Evolutionary conservation across 2,797 vertebrate species (phyloP).

Genomic region (Eurystomus glaucurus): DNA sequence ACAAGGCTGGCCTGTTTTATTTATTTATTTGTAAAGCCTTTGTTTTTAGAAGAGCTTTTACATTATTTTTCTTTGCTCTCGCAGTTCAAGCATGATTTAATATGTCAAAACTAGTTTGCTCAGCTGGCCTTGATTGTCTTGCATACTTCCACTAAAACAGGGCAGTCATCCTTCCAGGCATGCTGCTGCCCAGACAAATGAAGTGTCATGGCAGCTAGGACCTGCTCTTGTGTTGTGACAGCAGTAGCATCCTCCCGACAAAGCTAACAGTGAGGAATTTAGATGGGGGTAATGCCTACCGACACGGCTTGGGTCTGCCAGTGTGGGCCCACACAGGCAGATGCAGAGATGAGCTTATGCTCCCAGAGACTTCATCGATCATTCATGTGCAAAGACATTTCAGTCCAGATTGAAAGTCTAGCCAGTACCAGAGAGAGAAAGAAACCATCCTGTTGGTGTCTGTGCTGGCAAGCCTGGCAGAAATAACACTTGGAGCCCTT

Average conservation of each 20-base stretch:
- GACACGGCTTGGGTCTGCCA: background rate
- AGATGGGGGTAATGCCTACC: background rate
- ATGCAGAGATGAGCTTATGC: background rate
- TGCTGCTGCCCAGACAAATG: conserved; percentile 72
- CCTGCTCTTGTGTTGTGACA: conserved; percentile 73
- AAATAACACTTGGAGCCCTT: background rate
- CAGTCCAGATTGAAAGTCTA: background rate
- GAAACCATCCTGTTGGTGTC: background rate
- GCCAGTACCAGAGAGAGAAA: background rate
- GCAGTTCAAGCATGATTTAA: conserved; percentile 86
- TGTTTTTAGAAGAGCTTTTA: conserved; percentile 57
- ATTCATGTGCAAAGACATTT: conserved; percentile 50
- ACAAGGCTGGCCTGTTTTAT: conserved; percentile 26
- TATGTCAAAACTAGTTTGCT: conserved; percentile 85
- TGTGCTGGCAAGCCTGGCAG: background rate
- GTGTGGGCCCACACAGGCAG: background rate
- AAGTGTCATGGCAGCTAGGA: conserved; percentile 72
- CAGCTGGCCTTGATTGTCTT: conserved; percentile 82
- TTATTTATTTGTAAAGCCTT: conserved; percentile 76
- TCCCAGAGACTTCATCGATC: background rate
- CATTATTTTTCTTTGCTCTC: conserved; percentile 78
- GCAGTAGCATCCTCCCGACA: conserved; percentile 58
- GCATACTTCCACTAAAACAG: conserved; percentile 78
- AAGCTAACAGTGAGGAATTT: conserved; percentile 1
- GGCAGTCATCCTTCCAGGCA: conserved; percentile 72